phyloP scores from a whole-genome alignment of 2,888 invertebrate genomes.

The Hyles lineata region DNA sequence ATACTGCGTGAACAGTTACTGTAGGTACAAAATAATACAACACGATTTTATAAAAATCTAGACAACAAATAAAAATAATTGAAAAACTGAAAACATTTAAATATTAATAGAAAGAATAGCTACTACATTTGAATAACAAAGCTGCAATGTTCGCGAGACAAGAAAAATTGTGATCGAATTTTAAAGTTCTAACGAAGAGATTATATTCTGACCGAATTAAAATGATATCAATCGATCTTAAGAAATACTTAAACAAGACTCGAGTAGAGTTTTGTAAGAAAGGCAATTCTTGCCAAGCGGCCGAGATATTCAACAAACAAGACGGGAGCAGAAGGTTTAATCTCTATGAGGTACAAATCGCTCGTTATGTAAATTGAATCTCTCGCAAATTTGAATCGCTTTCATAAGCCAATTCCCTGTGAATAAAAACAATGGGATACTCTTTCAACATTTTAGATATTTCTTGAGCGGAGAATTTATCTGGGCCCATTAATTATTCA shows the following conservation, averaged over 20 bases:
- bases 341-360: constrained; percentile 80
- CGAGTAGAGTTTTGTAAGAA: constrained; percentile 52
- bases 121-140: too few species aligned
- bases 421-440: constrained; percentile 78
- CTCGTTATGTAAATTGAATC: constrained; percentile 83
- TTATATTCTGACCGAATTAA: not conserved
- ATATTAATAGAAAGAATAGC: too few species aligned
- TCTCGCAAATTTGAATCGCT: constrained; percentile 81
- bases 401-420: constrained; percentile 79
- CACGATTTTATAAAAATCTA: too few species aligned
- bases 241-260: constrained; percentile 36
- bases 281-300: constrained; percentile 58
- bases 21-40: too few species aligned
- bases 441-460: constrained; percentile 66
- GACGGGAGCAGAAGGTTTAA: constrained; percentile 66
- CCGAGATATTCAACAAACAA: constrained; percentile 62
- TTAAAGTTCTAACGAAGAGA: not conserved
- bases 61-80: too few species aligned
- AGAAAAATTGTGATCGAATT: not conserved
- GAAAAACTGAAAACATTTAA: too few species aligned
- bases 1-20: too few species aligned
- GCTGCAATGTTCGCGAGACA: too few species aligned
- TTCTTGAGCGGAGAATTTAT: constrained; percentile 60
- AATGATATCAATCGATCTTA: constrained; percentile 12
- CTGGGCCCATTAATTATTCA: constrained; percentile 60